phyloP scores from a whole-genome alignment of 2,797 vertebrate species.

The Euthynnus affinis region DNA sequence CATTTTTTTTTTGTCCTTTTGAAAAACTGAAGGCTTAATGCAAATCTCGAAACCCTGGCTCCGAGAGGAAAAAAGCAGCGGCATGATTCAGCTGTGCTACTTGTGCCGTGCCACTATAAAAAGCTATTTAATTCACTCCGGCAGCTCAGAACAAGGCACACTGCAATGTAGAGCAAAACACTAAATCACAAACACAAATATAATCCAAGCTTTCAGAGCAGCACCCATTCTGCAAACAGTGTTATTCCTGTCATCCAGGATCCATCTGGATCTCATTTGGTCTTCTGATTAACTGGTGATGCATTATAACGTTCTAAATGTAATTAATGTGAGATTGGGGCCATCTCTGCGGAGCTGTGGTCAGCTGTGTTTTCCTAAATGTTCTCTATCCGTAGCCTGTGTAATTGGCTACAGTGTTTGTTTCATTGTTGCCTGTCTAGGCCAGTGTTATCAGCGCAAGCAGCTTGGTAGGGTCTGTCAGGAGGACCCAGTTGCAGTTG shows the following conservation, averaged over 20 bases:
- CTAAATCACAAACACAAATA: conserved; percentile 53
- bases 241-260: conserved; percentile 51
- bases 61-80: not conserved
- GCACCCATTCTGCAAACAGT: conserved; percentile 24
- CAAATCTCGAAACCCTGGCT: conserved; percentile 39
- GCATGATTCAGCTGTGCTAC: conserved; percentile 49
- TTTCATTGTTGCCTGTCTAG: conserved; percentile 69
- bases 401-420: conserved; percentile 72
- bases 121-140: conserved; percentile 61
- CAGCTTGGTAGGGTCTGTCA: conserved; percentile 75
- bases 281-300: conserved; percentile 62
- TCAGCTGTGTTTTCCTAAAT: conserved; percentile 68
- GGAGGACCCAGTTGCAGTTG: conserved; percentile 55
- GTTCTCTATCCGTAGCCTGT: conserved; percentile 55
- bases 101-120: conserved; percentile 40
- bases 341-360: conserved; percentile 59
- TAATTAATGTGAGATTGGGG: conserved; percentile 74
- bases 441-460: conserved; percentile 70
- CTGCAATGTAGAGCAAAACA: conserved; percentile 55
- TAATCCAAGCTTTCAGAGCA: conserved; percentile 43
- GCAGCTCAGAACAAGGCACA: conserved; percentile 48
- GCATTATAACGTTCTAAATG: conserved; percentile 58
- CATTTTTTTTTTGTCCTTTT: conserved; percentile 47
- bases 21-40: conserved; percentile 39
- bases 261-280: conserved; percentile 61